These are phyloP conservation scores for Lepus timidus DNA, from an alignment of 2,113 vertebrate genomes.

Conservation along the genomic window DNA sequence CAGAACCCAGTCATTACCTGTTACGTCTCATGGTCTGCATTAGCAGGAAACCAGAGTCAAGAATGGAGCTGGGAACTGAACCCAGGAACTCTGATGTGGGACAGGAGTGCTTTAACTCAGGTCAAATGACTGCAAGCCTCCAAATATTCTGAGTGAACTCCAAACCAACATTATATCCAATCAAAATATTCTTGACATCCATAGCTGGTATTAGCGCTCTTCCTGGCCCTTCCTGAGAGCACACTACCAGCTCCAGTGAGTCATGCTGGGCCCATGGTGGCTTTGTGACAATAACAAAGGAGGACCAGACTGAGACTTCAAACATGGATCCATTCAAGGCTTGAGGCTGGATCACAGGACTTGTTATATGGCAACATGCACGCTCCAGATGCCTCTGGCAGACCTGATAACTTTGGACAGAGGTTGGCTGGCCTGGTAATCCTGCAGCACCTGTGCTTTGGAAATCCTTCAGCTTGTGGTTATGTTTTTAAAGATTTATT, in stretches of 20 bases:
- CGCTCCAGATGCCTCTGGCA: background rate
- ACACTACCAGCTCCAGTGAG: constrained; percentile 50
- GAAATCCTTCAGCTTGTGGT: background rate
- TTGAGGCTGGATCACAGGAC: background rate
- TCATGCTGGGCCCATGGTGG: constrained; percentile 10
- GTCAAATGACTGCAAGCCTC: constrained; percentile 17
- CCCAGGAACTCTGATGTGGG: no score
- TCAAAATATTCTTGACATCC: background rate
- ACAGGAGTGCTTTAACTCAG: no score
- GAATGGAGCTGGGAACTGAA: no score
- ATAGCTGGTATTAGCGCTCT: background rate
- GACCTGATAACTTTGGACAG: background rate
- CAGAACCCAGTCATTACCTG: no score
- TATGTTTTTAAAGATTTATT: no score
- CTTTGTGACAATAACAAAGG: constrained; percentile 50
- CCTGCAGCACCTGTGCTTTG: background rate
- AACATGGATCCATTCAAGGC: background rate
- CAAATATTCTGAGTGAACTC: background rate
- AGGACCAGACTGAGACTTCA: constrained; percentile 33
- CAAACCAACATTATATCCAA: background rate
- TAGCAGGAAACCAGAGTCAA: no score
- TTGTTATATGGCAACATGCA: background rate
- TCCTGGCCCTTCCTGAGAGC: background rate
- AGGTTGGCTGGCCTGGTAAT: background rate
- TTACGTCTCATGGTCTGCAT: no score